Evolutionary conservation across 2,888 invertebrate genomes (phyloP).

Genomic region (Argynnis bischoffii): DNA sequence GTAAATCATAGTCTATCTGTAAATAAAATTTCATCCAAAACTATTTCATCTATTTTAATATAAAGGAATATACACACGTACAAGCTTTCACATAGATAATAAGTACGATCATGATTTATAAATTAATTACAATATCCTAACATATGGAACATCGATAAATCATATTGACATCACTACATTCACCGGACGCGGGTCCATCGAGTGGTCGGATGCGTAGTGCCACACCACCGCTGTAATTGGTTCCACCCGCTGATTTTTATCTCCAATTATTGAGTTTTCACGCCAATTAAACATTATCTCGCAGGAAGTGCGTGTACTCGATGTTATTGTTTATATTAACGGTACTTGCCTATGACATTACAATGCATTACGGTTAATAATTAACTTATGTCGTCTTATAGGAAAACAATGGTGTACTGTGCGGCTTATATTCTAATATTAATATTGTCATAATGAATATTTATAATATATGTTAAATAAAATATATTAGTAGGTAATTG

Average conservation of each 20-base stretch:
- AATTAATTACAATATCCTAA: not conserved
- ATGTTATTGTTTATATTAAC: slow-evolving; percentile 52
- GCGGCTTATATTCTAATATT: not conserved
- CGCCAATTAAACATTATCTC: slow-evolving; percentile 80
- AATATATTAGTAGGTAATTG: too few species aligned
- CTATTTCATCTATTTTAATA: too few species aligned
- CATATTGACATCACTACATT: slow-evolving; percentile 46
- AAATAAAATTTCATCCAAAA: too few species aligned
- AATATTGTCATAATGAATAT: too few species aligned
- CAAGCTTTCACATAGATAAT: too few species aligned
- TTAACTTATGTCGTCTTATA: not conserved
- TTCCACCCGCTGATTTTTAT: slow-evolving; percentile 76
- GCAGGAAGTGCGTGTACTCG: slow-evolving; percentile 58
- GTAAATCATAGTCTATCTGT: too few species aligned
- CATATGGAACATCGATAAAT: slow-evolving; percentile 31
- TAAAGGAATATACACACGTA: too few species aligned
- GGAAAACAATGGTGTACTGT: not conserved
- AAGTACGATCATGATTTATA: not conserved
- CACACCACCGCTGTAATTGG: slow-evolving; percentile 74
- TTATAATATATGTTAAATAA: too few species aligned
- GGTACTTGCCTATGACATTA: slow-evolving; percentile 31
- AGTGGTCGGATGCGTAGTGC: slow-evolving; percentile 62
- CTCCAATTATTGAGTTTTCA: slow-evolving; percentile 80
- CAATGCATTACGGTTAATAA: slow-evolving; percentile 3
- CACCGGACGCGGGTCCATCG: slow-evolving; percentile 41